A percentile compares a stretch with the other conserved stretches of the same genome.
These are phyloP conservation scores for Neoarius graeffei DNA, from an alignment of 2,113 vertebrate species.

Conservation along the genomic window DNA sequence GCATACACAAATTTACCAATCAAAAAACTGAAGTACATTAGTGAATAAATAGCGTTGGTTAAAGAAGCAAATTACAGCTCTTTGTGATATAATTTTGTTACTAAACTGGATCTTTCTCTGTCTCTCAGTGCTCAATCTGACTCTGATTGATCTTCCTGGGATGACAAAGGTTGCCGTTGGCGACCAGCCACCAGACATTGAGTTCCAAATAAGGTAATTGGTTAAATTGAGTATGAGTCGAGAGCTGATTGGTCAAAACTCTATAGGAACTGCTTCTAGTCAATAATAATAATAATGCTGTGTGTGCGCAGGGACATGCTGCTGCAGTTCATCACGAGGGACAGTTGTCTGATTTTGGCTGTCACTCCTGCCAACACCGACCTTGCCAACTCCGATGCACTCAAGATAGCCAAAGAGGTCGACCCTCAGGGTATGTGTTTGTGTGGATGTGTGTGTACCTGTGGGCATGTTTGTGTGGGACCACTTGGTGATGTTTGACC, in stretches of 20 bases:
- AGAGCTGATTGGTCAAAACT: not conserved
- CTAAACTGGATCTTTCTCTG: not conserved
- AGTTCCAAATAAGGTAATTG: constrained; percentile 84
- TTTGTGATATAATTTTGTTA: not conserved
- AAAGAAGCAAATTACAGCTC: not conserved
- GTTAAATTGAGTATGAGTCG: not conserved
- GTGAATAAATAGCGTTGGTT: not conserved
- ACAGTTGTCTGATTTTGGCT: constrained; percentile 90
- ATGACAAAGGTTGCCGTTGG: constrained; percentile 97
- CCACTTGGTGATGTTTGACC: not conserved
- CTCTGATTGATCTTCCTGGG: constrained; percentile 75
- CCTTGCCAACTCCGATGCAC: constrained; percentile 92
- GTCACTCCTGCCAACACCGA: constrained; percentile 93
- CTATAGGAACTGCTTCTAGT: not conserved
- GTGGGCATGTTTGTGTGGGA: too few relatives aligned
- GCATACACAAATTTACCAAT: too few relatives aligned
- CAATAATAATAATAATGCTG: not conserved
- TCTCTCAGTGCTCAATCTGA: constrained; percentile 37
- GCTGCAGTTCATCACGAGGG: constrained; percentile 89
- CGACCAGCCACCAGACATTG: constrained; percentile 90
- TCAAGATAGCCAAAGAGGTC: constrained; percentile 93
- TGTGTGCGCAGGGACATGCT: constrained; percentile 81
- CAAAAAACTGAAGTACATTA: not conserved
- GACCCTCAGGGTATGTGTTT: constrained; percentile 85
- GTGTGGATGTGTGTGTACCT: not conserved